Base-by-base conservation (phyloP, 2,888 invertebrate genomes). In the Girardia tigrina region DNA sequence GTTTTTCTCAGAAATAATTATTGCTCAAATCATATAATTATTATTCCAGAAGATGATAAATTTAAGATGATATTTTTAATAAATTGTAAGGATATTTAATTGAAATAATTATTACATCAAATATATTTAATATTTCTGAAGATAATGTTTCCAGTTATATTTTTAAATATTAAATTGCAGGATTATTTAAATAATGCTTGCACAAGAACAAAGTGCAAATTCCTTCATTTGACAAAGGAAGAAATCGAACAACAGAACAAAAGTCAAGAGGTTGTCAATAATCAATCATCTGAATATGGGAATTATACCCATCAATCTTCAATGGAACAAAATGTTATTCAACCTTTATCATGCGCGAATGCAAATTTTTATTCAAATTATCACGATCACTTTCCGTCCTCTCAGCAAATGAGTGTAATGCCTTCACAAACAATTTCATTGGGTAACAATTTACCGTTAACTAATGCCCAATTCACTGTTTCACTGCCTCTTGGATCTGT, bases 261-360 rank as follows among this genome's bases (percentile, higher is more conserved):
- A 56, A 56, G n/a, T 56, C 56, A 56, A 56, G 56, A 56, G 23
- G 36, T 16, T 36, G 56, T 56, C 20, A 56, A 8, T n/a, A 56
- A 56, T 56, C 56, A 56, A 16, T 6, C 56, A 56, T 6, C n/a
- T 8, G 56, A 56, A 6, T 56, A 56, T 16, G n/a, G 8, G n/a
- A 56, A 56, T 56, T 56, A 12, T 16, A n/a, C 56, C 23, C 56
- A 56, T 56, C 56, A 56, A 56, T 56, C 56, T 12, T 56, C 56
- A 56, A 56, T 56, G n/a, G 56, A 56, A 56, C 56, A 56, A n/a
- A 56, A 16, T 56, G 56, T 56, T 56, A 56, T 56, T 56, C 56
- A 56, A 16, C 56, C 56, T 4, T 56, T 56, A 56, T 23, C 56
- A 12, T n/a, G 56, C 6, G 23, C 56, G 23, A 56, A 56, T 56